Base-by-base conservation (phyloP, 1,140 invertebrate genomes). In the Solen grandis region DNA sequence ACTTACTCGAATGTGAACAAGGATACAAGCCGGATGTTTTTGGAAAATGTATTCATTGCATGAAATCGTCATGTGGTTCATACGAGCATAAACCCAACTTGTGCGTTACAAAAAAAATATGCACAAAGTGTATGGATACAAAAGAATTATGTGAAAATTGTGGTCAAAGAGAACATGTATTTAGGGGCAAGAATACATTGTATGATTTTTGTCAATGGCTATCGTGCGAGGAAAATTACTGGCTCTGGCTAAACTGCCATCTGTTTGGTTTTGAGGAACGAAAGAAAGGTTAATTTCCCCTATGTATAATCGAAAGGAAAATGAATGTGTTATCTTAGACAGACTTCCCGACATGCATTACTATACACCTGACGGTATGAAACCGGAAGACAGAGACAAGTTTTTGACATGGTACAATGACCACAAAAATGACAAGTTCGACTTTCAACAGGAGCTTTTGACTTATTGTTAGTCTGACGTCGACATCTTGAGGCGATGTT, bases 391-490 rank as follows among this genome's bases (percentile, higher is more conserved):
- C 5, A 41, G 78, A 29, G 41, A 60, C 16, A 27, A 57, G 1
- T 74, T 81, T 19, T 5, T 81, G 54, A 33, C 27, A 62, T 81
- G 78, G 78, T 69, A 81, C 55, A 25, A 33, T 29, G 8, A 73
- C 3, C 50, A 66, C 63, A 36, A 80, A 38, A 22, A 60, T 59
- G 41, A 54, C 38, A 25, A 19, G 13, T 79, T 79, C 27, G 27
- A 70, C 35, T 69, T 80, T 38, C 33, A 57, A 36, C 14, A 59
- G 3, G 77, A 80, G 35, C 29, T 73, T 0, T 29, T 46, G n/a
- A 46, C 4, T 14, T 74, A 74, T 46, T 74, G 72, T 46, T 19
- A 57, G n/a, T 59, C 72, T 27, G 77, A 80, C 31, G 76, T 79
- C 14, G 76, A 79, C 46, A 79, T 79, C 36, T 52, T 79, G 38